Conservation (phyloP, 2,888 invertebrate genomes). For the Barypeithes pellucidus region DNA sequence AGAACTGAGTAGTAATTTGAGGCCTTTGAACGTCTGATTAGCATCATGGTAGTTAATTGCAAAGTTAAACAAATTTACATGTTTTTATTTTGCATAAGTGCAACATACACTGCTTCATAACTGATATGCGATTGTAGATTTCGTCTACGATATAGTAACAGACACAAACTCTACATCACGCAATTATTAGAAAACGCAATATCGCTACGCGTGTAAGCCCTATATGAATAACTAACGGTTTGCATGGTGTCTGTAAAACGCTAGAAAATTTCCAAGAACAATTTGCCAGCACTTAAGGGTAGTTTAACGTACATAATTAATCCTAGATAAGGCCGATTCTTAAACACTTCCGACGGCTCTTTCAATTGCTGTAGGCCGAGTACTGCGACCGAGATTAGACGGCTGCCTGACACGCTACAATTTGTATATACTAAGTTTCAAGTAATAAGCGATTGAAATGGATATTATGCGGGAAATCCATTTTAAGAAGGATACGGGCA, state of each 20-base stretch:
- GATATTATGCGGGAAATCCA: constrained; percentile 4
- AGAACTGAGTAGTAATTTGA: too few relatives aligned
- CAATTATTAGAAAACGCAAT: constrained; percentile 32
- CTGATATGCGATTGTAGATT: constrained; percentile 3
- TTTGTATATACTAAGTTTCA: constrained; percentile 6
- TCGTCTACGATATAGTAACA: constrained; percentile 14
- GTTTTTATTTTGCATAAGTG: too few relatives aligned
- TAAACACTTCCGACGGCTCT: constrained; percentile 70
- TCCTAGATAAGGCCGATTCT: constrained; percentile 67
- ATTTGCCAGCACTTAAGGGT: constrained; percentile 71
- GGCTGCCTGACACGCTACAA: constrained; percentile 60
- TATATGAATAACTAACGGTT: constrained; percentile 58
- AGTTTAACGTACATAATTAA: constrained; percentile 71
- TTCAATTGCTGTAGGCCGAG: constrained; percentile 67
- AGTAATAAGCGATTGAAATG: constrained; percentile 15
- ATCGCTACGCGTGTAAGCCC: constrained; percentile 50
- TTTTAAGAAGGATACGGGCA: neutral
- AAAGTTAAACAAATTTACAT: too few relatives aligned
- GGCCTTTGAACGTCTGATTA: too few relatives aligned
- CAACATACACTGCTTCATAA: too few relatives aligned
- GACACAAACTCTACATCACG: constrained; percentile 32
- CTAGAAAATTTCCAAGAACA: constrained; percentile 64
- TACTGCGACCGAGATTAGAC: constrained; percentile 54
- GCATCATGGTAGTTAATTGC: too few relatives aligned
- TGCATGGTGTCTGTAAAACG: constrained; percentile 64